Conservation (phyloP, 2,888 invertebrate species). For the Troglohyphantes excavatus region DNA sequence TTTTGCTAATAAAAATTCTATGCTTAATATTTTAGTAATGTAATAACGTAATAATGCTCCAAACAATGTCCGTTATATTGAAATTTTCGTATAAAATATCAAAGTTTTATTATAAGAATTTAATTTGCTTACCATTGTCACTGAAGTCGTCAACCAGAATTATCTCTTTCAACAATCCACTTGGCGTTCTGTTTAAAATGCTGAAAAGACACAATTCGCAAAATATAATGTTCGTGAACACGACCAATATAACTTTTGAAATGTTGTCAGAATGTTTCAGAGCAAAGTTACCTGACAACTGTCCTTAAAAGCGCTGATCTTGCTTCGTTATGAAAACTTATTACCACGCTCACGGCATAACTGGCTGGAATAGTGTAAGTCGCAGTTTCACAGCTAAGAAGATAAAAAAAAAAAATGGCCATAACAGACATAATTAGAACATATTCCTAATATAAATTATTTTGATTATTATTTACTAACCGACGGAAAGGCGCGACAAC, state of each 20-base stretch:
- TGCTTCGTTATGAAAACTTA: constrained; percentile 84
- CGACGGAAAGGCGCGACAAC: too few species aligned
- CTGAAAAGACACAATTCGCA: constrained; percentile 86
- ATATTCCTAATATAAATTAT: background rate
- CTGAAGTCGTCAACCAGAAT: constrained; percentile 95
- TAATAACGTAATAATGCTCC: too few species aligned
- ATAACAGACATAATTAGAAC: too few species aligned
- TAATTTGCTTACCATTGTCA: constrained; percentile 84
- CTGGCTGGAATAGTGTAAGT: constrained; percentile 82
- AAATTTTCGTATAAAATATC: background rate
- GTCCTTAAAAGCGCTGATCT: constrained; percentile 82
- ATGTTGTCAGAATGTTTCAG: background rate
- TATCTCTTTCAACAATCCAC: constrained; percentile 90
- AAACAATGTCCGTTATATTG: too few species aligned
- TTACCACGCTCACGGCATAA: constrained; percentile 83
- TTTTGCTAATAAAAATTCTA: too few species aligned
- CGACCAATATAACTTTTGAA: background rate
- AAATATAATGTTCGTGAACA: background rate
- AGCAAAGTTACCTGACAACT: constrained; percentile 80
- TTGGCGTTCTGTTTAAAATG: constrained; percentile 91
- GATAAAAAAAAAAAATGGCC: background rate
- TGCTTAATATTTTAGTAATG: too few species aligned
- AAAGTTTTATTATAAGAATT: too few species aligned
- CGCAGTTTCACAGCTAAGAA: constrained; percentile 82
- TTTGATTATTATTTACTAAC: background rate